Percentiles rank a stretch among this genome's conserved stretches.
These are phyloP conservation scores for Pentamera pediparva DNA, from an alignment of 53 echinoderm and acorn worm genomes.

Conservation along the genomic window DNA sequence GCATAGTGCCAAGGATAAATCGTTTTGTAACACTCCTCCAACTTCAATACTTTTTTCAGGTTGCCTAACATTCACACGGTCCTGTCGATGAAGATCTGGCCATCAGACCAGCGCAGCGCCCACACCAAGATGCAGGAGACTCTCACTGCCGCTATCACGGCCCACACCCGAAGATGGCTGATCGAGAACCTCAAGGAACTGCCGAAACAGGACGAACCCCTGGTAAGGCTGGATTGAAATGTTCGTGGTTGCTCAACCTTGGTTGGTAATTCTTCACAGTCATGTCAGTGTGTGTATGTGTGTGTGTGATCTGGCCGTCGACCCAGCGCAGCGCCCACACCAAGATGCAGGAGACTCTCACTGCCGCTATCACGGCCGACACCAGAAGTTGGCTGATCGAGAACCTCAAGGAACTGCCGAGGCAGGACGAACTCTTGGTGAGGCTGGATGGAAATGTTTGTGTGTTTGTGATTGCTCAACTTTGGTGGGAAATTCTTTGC, in stretches of 20 bases:
- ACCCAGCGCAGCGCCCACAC: constrained; percentile 40
- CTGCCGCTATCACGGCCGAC: constrained; percentile 44
- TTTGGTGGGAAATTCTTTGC: too few species aligned
- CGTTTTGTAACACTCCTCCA: too few species aligned
- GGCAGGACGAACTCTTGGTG: constrained; percentile 54
- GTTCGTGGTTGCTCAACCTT: too few species aligned
- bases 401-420: constrained; percentile 33
- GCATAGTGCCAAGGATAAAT: too few species aligned
- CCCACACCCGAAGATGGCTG: constrained; percentile 57
- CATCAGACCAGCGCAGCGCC: constrained; percentile 30
- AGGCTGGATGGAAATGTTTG: too few species aligned
- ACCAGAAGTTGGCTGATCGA: constrained; percentile 57
- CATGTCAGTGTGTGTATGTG: too few species aligned
- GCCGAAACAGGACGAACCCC: constrained; percentile 47
- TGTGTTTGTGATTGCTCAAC: too few species aligned
- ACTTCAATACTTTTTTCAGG: not conserved
- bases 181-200: constrained; percentile 34
- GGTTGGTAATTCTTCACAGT: too few species aligned
- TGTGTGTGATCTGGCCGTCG: constrained; percentile 49
- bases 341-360: constrained; percentile 47
- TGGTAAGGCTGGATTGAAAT: constrained; percentile 42
- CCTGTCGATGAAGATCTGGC: constrained; percentile 60
- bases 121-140: constrained; percentile 50
- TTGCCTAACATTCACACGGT: constrained; percentile 53
- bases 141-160: constrained; percentile 43